These are phyloP conservation scores for Phycodurus eques DNA, from an alignment of 2,113 vertebrate genomes.

Conservation along the genomic window DNA sequence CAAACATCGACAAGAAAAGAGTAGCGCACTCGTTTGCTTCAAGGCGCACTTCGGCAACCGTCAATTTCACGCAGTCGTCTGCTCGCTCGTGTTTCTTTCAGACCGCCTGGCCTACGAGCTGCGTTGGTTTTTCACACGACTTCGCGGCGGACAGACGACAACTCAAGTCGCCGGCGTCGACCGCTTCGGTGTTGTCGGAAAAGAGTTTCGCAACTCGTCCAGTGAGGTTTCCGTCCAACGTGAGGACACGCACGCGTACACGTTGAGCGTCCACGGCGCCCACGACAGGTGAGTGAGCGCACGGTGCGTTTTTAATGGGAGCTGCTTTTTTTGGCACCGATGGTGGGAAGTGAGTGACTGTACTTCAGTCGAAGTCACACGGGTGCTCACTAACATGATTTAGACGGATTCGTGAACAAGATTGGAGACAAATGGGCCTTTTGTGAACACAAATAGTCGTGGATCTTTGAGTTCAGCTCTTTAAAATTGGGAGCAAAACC, in stretches of 20 bases:
- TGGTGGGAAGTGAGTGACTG: too few relatives aligned
- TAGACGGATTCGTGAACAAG: too few relatives aligned
- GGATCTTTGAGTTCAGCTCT: too few relatives aligned
- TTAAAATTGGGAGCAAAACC: too few relatives aligned
- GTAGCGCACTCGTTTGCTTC: too few relatives aligned
- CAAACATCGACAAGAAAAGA: too few relatives aligned
- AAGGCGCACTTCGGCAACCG: too few relatives aligned
- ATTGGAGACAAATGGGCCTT: too few relatives aligned
- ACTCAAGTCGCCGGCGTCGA: constrained; percentile 77
- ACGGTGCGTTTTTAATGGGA: neutral
- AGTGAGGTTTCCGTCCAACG: constrained; percentile 86
- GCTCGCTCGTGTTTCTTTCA: constrained; percentile 34
- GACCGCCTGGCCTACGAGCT: constrained; percentile 88
- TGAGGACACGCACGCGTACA: constrained; percentile 72
- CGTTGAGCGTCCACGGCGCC: constrained; percentile 79
- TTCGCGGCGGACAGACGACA: constrained; percentile 63
- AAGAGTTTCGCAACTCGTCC: constrained; percentile 78
- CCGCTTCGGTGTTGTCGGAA: constrained; percentile 79
- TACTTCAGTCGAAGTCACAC: too few relatives aligned
- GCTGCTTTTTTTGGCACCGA: neutral
- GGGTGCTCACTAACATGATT: too few relatives aligned
- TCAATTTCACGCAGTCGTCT: neutral
- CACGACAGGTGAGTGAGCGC: constrained; percentile 71
- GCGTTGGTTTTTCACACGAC: constrained; percentile 82
- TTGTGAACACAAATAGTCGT: too few relatives aligned